Evolutionary conservation across 2,113 vertebrate species (phyloP).

Genomic region (Cottus gobio): DNA sequence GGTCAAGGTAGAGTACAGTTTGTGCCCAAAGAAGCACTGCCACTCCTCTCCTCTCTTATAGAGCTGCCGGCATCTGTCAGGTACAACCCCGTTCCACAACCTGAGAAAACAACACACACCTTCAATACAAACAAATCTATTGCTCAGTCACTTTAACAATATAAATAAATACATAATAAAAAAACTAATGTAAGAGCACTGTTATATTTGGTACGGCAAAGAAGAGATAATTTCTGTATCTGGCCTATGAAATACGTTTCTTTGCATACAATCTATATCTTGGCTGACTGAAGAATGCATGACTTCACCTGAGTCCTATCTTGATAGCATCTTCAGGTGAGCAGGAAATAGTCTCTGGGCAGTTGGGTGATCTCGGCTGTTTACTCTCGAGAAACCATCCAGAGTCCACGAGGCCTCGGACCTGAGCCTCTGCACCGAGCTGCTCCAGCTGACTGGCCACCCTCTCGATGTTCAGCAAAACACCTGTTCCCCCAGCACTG

Average conservation of each 20-base stretch:
- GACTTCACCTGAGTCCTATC: conserved; percentile 82
- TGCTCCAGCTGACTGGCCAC: conserved; percentile 83
- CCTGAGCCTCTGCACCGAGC: conserved; percentile 84
- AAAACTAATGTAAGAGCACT: not conserved
- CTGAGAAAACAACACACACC: conserved; percentile 64
- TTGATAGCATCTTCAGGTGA: conserved; percentile 85
- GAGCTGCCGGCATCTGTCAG: conserved; percentile 84
- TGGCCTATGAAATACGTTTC: not conserved
- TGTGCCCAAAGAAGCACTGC: conserved; percentile 88
- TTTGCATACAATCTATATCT: not conserved
- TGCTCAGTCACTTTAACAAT: not conserved
- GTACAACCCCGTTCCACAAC: conserved; percentile 86
- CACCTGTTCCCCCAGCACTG: conserved; percentile 88
- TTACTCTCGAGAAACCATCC: conserved; percentile 88
- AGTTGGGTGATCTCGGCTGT: conserved; percentile 80
- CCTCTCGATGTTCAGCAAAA: conserved; percentile 87
- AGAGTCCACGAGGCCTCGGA: conserved; percentile 87
- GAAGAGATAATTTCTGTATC: not conserved
- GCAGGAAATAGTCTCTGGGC: conserved; percentile 82
- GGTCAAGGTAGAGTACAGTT: conserved; percentile 84
- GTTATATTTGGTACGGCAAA: not conserved
- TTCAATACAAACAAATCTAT: not conserved
- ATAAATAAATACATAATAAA: not conserved
- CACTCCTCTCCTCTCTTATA: conserved; percentile 86
- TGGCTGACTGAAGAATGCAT: not conserved